Conservation (phyloP, 2,888 invertebrate species). For the Pristionchus arcanus region DNA sequence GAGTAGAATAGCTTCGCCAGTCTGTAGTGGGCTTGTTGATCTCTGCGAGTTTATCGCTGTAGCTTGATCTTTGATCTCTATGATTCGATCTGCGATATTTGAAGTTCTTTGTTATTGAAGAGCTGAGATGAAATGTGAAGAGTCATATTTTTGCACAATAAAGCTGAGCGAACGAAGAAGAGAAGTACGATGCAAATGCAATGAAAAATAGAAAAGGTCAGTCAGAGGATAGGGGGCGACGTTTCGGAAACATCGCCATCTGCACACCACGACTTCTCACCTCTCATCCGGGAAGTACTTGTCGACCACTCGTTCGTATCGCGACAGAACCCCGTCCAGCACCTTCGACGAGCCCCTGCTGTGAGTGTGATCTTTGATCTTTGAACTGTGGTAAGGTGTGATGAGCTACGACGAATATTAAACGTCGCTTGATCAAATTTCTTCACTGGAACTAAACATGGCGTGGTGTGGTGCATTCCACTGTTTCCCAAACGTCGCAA, state of each 20-base stretch:
- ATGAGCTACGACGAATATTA: background rate
- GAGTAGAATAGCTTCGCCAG: conserved; percentile 5
- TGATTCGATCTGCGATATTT: conserved; percentile 26
- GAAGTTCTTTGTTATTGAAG: background rate
- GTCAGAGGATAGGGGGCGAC: background rate
- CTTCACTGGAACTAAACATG: background rate
- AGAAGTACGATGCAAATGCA: too few relatives aligned
- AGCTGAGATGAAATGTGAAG: background rate
- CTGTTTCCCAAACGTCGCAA: background rate
- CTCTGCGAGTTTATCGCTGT: background rate
- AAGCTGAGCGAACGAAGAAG: background rate
- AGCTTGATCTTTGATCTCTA: background rate
- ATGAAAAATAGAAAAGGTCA: background rate
- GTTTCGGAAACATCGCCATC: background rate
- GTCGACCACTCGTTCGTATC: conserved; percentile 28
- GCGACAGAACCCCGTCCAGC: background rate
- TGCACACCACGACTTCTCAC: background rate
- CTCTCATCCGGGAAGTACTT: conserved; percentile 54
- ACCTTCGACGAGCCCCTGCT: conserved; percentile 49
- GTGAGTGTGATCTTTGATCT: conserved; percentile 32
- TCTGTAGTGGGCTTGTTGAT: background rate
- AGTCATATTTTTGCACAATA: background rate
- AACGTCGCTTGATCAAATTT: background rate
- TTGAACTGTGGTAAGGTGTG: background rate
- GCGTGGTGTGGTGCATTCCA: background rate